A percentile compares a stretch with the other conserved stretches of the same genome.
Conservation (phyloP, 2,888 invertebrate species). For the Aspidiotus rigidus region DNA sequence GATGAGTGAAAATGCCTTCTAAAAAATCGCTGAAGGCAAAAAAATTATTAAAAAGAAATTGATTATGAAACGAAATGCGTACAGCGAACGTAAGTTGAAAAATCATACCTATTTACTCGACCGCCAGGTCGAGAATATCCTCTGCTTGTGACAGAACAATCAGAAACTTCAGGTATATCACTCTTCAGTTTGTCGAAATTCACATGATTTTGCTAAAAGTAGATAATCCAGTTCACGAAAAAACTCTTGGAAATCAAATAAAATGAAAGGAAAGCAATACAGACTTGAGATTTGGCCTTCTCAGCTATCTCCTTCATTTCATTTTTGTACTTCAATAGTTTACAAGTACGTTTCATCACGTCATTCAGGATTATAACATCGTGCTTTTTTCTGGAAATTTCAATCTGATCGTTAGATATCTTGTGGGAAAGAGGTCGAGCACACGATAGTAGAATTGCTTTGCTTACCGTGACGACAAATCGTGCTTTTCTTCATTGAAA, state of each 20-base stretch:
- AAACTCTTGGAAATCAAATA: too few relatives aligned
- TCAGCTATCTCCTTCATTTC: conserved; percentile 13
- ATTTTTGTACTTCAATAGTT: conserved; percentile 18
- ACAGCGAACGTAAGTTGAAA: too few relatives aligned
- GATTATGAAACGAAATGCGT: background rate
- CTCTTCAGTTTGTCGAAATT: background rate
- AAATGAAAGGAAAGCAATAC: background rate
- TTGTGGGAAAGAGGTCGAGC: too few relatives aligned
- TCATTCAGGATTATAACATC: conserved; percentile 12
- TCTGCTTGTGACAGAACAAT: too few relatives aligned
- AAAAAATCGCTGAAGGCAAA: conserved; percentile 16
- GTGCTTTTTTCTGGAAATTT: conserved; percentile 7
- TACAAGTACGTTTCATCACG: conserved; percentile 17
- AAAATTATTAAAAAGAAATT: background rate
- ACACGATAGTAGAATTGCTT: background rate
- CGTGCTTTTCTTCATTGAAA: conserved; percentile 16
- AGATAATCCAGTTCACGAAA: background rate
- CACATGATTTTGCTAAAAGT: background rate
- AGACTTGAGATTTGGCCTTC: conserved; percentile 9
- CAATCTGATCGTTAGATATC: background rate
- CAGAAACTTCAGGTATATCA: too few relatives aligned
- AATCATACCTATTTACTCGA: too few relatives aligned
- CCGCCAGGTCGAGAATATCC: too few relatives aligned
- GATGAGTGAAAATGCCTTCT: conserved; percentile 8
- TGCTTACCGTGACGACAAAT: conserved; percentile 7